Evolutionary conservation across 2,113 vertebrate species (phyloP).

Genomic region (Alouatta palliata): DNA sequence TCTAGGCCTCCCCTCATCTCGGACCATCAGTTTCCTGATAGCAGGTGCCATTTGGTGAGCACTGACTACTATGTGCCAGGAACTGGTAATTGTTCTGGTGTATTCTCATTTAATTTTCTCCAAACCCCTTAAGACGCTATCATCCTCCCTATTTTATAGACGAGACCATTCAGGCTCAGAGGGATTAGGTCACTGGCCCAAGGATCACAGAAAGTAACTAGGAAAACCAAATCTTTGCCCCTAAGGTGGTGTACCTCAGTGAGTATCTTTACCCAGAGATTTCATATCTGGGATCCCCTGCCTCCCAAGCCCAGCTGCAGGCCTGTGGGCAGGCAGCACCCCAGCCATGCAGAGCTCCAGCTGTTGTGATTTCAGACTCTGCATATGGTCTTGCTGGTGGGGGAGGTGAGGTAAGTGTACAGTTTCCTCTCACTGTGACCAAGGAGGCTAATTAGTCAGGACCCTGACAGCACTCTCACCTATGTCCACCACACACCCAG

Average conservation of each 20-base stretch:
- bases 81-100: not conserved
- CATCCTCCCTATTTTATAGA: not conserved
- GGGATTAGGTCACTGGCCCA: not conserved
- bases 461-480: not conserved
- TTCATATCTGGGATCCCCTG: rapidly evolving
- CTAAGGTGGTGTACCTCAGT: not conserved
- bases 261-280: not conserved
- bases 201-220: not conserved
- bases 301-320: not conserved
- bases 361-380: not conserved
- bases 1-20: not conserved
- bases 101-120: not conserved
- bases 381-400: not conserved
- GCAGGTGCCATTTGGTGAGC: not conserved
- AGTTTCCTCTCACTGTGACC: not conserved
- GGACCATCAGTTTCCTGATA: not conserved
- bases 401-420: not conserved
- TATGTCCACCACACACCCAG: not conserved
- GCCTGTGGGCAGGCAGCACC: not conserved
- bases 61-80: rapidly evolving
- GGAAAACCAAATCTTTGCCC: not conserved
- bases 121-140: not conserved
- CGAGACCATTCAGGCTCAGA: not conserved
- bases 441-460: not conserved
- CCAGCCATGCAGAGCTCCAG: not conserved